A percentile compares a stretch with the other conserved stretches of the same genome.
phyloP scores from a whole-genome alignment of 2,888 invertebrate species.

The Mantis religiosa region DNA sequence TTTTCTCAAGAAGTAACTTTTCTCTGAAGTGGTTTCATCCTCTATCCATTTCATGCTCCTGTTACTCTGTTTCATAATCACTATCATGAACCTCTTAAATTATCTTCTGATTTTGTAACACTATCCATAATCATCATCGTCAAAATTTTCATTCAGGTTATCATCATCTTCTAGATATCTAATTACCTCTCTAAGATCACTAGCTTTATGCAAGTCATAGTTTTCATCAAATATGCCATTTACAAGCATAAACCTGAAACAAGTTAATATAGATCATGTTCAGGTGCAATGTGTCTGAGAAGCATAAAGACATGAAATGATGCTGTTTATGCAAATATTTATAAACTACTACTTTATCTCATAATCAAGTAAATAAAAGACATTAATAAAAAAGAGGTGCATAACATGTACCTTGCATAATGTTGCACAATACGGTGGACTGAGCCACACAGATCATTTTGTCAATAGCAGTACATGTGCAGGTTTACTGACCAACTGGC shows the following conservation, averaged over 20 bases:
- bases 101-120: background rate
- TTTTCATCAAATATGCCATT: background rate
- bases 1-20: slow-evolving; percentile 22
- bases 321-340: background rate
- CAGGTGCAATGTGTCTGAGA: background rate
- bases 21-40: slow-evolving; percentile 11
- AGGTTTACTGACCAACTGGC: background rate
- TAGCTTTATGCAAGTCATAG: background rate
- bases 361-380: background rate
- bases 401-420: too few relatives aligned
- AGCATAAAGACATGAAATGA: background rate
- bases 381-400: background rate
- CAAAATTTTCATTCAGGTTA: background rate
- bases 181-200: background rate
- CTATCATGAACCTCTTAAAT: background rate
- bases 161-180: background rate
- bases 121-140: background rate
- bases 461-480: background rate
- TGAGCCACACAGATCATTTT: background rate
- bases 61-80: slow-evolving; percentile 22
- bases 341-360: background rate
- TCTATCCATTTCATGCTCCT: slow-evolving; percentile 10
- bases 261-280: background rate
- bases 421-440: background rate
- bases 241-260: background rate